Evolutionary conservation across 2,888 invertebrate genomes (phyloP).

Genomic region (Aethes cnicana): DNA sequence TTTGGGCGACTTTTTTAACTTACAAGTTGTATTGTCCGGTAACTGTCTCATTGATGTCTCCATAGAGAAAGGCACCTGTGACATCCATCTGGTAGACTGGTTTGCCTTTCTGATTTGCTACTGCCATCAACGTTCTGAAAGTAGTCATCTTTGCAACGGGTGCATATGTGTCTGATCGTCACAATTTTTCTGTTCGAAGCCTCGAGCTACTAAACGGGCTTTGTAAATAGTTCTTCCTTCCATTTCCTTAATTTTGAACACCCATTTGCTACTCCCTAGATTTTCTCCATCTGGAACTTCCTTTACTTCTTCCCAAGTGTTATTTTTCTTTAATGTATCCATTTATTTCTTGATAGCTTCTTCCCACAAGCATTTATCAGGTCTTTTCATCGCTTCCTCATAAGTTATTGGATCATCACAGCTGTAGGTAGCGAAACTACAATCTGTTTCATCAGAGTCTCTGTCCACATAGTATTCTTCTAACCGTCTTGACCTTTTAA

Average conservation of each 20-base stretch:
- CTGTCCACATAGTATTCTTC: too few relatives aligned
- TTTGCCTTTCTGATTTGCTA: conserved; percentile 29
- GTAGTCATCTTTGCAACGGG: conserved; percentile 38
- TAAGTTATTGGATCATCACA: too few relatives aligned
- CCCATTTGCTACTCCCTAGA: neutral
- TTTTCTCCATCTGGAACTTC: neutral
- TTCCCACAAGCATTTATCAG: too few relatives aligned
- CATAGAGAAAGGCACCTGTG: conserved; percentile 33
- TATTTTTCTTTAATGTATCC: too few relatives aligned
- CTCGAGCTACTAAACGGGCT: conserved; percentile 33
- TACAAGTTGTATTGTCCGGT: neutral
- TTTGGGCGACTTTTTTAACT: too few relatives aligned
- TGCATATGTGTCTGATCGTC: conserved; percentile 28
- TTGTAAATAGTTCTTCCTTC: neutral
- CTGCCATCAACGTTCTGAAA: conserved; percentile 35
- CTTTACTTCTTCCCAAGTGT: too few relatives aligned
- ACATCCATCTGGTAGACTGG: conserved; percentile 33
- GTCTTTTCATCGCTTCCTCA: too few relatives aligned
- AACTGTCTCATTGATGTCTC: conserved; percentile 10
- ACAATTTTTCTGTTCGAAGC: conserved; percentile 33
- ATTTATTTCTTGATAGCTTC: too few relatives aligned
- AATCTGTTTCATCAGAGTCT: too few relatives aligned
- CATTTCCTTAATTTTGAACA: neutral
- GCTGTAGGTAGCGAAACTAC: too few relatives aligned
- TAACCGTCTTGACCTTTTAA: too few relatives aligned